Base-by-base conservation (phyloP, 2,797 vertebrate species). In the Halcyon smyrnensis region DNA sequence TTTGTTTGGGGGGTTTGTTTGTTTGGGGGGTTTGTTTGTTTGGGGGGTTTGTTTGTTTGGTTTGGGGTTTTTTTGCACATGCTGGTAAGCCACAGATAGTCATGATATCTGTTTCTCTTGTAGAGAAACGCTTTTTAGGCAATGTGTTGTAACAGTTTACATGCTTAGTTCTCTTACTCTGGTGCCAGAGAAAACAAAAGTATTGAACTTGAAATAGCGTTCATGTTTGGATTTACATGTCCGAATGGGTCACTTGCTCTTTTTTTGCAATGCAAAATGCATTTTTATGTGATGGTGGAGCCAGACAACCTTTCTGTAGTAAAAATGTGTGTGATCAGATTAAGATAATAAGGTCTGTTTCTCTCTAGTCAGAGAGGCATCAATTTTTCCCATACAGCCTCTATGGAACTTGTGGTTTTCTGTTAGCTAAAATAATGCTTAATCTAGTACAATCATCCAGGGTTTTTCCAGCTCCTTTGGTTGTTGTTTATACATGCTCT, bases 151-250 rank as follows among this genome's bases (percentile, higher is more conserved):
- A 76, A 70, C 50, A 57, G 46, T 82, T 92, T 24, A 53, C 51
- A 8, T 24, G n/a, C 43, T 76, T 63, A 59, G 34, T 41, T 69
- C 50, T 82, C n/a, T 73, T 8, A 4, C 82, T 24, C 41, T 54
- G 21, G 28, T 84, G 86, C 77, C 50, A 73, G 65, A 78, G 76
- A 51, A 90, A 87, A 80, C 6, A 6, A 80, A 85, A 85, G 43
- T 54, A 62, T 41, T 86, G 83, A 94, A 88, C 76, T 89, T 70
- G 32, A 87, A 92, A 76, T 77, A 9, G 41, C 19, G 25, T 51
- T 90, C 8, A 0, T 59, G 27, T 77, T 77, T 54, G 46, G 24
- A 1, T 92, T 86, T 84, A 70, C 83, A 34, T 79, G 75, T 48
- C 27, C 34, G 56, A 12, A 21, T 17, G 32, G 20, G 53, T 70